phyloP scores from a whole-genome alignment of 2,113 vertebrate genomes.

The Motacilla tschutschensis region DNA sequence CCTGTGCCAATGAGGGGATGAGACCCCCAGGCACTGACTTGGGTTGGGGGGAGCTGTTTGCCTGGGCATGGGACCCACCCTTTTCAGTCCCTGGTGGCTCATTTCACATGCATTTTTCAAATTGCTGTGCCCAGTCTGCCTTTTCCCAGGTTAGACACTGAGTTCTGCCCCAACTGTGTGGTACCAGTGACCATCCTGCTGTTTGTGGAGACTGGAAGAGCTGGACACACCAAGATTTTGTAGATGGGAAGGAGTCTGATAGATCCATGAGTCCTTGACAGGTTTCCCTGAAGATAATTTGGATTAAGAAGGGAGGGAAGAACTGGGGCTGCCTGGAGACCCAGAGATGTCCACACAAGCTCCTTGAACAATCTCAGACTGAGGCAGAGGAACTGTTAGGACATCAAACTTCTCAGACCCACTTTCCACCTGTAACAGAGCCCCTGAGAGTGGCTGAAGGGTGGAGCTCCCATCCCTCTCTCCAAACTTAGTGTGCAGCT shows the following conservation, averaged over 20 bases:
- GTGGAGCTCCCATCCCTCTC: neutral
- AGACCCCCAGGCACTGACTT: neutral
- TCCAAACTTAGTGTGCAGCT: neutral
- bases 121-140: neutral
- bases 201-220: neutral
- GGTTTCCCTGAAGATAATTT: neutral
- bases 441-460: neutral
- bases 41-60: neutral
- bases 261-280: neutral
- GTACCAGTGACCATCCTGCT: neutral
- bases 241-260: neutral
- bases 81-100: neutral
- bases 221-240: neutral
- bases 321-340: neutral
- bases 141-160: neutral
- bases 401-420: neutral
- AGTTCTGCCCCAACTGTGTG: rapidly evolving
- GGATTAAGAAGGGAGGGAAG: neutral
- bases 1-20: neutral
- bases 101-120: neutral
- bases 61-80: neutral
- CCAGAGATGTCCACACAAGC: neutral
- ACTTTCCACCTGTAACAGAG: neutral
- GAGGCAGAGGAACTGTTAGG: neutral
- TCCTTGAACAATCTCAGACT: neutral